Conservation (phyloP, 2,113 vertebrate genomes). For the Onychostruthus taczanowskii region DNA sequence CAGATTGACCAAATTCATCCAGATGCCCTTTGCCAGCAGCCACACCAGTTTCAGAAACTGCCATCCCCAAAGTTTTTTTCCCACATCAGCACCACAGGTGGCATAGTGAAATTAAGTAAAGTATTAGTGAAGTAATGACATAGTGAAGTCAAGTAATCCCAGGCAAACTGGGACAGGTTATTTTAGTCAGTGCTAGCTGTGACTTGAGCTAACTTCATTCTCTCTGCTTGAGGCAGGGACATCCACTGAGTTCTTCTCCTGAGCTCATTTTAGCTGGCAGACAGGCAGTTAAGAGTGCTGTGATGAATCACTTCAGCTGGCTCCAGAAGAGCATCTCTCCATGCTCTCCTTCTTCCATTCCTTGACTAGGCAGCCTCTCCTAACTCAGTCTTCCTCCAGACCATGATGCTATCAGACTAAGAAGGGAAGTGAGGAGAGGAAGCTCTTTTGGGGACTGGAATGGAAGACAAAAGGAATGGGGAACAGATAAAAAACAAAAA, state of each 20-base stretch:
- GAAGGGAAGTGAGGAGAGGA: background rate
- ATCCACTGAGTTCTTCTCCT: background rate
- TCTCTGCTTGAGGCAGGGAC: background rate
- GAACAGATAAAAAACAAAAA: background rate
- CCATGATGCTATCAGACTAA: background rate
- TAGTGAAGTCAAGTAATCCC: background rate
- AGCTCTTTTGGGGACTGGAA: background rate
- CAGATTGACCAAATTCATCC: background rate
- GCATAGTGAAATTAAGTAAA: background rate
- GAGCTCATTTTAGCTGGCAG: background rate
- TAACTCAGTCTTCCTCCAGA: background rate
- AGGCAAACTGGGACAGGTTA: background rate
- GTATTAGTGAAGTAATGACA: background rate
- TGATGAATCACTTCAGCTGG: background rate
- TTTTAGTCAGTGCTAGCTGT: background rate
- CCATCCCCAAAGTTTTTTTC: background rate
- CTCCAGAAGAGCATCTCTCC: background rate
- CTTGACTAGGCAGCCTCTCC: background rate
- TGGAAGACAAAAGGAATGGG: background rate
- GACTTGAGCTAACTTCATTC: background rate
- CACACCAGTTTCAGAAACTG: background rate
- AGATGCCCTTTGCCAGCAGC: background rate
- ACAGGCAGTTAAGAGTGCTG: background rate
- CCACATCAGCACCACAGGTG: background rate
- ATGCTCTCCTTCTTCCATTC: background rate